phyloP scores from a whole-genome alignment of 2,113 vertebrate species.

The Rhinichthys klamathensis region DNA sequence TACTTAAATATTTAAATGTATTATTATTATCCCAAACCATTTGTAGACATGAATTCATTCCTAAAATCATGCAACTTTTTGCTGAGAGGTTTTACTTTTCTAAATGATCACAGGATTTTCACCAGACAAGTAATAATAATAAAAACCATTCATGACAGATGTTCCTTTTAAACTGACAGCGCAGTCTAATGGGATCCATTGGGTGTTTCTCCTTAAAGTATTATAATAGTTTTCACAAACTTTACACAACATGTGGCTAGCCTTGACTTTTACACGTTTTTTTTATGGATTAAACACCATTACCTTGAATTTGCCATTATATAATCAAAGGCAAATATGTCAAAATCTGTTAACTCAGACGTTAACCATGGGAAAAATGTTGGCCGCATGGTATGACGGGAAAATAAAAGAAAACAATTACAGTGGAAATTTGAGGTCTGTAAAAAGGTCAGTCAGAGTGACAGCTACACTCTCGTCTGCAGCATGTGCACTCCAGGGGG shows the following conservation, averaged over 20 bases:
- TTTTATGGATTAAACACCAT: neutral
- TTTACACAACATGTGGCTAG: neutral
- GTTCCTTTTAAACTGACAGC: neutral
- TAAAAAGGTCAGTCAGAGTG: neutral
- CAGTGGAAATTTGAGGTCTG: neutral
- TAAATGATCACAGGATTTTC: neutral
- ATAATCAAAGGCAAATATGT: constrained; percentile 31
- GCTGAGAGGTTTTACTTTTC: neutral
- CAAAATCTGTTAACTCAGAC: constrained; percentile 15
- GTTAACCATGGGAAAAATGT: constrained; percentile 11
- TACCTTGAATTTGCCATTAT: constrained; percentile 7
- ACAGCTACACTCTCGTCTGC: neutral
- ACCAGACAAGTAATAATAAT: neutral
- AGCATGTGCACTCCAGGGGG: neutral
- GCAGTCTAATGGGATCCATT: neutral
- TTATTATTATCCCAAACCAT: neutral
- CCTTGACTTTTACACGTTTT: neutral
- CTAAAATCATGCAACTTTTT: neutral
- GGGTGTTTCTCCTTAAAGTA: neutral
- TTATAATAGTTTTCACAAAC: neutral
- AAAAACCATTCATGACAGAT: neutral
- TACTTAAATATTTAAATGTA: neutral
- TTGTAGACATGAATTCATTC: neutral
- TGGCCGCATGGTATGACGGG: neutral
- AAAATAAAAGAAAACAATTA: constrained; percentile 30